These are phyloP conservation scores for Neoniphon sammara DNA, from an alignment of 2,797 vertebrate genomes.

Conservation along the genomic window DNA sequence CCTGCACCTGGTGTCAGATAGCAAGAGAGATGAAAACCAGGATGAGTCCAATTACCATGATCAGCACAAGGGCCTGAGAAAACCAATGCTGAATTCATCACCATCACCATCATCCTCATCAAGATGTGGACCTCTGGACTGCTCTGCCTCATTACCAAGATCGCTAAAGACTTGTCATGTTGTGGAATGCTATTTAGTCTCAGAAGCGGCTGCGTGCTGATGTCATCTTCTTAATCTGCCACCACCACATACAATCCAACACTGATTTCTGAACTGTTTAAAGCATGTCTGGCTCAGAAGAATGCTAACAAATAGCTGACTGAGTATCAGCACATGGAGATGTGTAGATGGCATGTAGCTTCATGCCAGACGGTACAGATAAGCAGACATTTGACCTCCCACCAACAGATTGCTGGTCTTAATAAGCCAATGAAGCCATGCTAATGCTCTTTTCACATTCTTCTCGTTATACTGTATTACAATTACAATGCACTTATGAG, in stretches of 20 bases:
- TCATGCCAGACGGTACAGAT: not conserved
- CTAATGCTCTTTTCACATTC: too few relatives aligned
- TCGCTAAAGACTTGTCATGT: not conserved
- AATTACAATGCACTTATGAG: not conserved
- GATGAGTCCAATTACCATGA: constrained; percentile 50
- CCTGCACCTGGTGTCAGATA: constrained; percentile 81
- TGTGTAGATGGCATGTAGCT: not conserved
- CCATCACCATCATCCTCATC: not conserved
- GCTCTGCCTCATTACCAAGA: not conserved
- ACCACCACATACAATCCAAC: not conserved
- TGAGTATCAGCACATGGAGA: not conserved
- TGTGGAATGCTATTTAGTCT: not conserved
- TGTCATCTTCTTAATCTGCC: not conserved
- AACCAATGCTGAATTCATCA: too few relatives aligned
- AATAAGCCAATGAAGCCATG: not conserved
- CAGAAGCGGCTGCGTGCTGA: too few relatives aligned
- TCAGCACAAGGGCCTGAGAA: constrained; percentile 36
- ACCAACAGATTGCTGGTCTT: too few relatives aligned
- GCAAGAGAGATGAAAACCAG: constrained; percentile 76
- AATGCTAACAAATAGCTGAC: constrained; percentile 26
- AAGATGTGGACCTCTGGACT: not conserved
- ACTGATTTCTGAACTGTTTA: constrained; percentile 4
- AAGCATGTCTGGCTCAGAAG: constrained; percentile 8
- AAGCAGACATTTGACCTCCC: not conserved
- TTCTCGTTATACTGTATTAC: not conserved